Evolutionary conservation across 2,113 vertebrate genomes (phyloP), one percentile per base, ranked within the genome.

Genomic region (Hydrochoerus hydrochaeris): DNA sequence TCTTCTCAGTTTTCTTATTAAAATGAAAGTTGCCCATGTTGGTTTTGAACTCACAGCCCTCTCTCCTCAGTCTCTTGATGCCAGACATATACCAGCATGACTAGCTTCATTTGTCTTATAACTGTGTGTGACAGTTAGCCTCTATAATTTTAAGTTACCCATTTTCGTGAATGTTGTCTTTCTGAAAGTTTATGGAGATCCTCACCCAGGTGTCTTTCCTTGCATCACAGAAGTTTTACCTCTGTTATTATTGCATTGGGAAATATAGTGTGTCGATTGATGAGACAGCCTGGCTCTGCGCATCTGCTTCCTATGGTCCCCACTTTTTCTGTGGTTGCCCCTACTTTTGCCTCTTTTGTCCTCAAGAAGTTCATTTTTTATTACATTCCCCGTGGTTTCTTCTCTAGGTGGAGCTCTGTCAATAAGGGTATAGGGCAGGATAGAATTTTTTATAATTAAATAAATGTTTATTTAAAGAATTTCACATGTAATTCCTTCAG

Each of bases 201-300:
- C 46, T 71, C 32, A 82, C 69, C 10, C 49, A 90, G 19, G 26
- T 63, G 41, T 7, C 14, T 88, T 32, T 81, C 46, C 28, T 85
- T 41, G 17, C 46, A 81, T 96, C 41, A 49, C 4, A 81, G 24
- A 88, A 20, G 2, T 88, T 62, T 60, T 20, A 28, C 49, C 49
- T 93, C 12, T 75, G 3, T 80, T 85, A n/a, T 63, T 95, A 67
- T 85, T 94, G 58, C 62, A 11, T 71, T 85, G 82, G 71, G 69
- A 92, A 85, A 81, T 58, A 41, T 11, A n/a, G 4, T 90, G 60
- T 28, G 24, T 88, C 85, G 30, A 46, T 49, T 71, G 4, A 5
- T 88, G 46, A 87, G 49, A 46, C 52, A 92, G 3, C 1, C 28
- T 82, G 19, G 17, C 67, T 93, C 9, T 62, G 57, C 71, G 88